Percentiles rank a stretch among this genome's conserved stretches.
phyloP scores from a whole-genome alignment of 2,888 invertebrate species.

The Aphidoletes aphidimyza region DNA sequence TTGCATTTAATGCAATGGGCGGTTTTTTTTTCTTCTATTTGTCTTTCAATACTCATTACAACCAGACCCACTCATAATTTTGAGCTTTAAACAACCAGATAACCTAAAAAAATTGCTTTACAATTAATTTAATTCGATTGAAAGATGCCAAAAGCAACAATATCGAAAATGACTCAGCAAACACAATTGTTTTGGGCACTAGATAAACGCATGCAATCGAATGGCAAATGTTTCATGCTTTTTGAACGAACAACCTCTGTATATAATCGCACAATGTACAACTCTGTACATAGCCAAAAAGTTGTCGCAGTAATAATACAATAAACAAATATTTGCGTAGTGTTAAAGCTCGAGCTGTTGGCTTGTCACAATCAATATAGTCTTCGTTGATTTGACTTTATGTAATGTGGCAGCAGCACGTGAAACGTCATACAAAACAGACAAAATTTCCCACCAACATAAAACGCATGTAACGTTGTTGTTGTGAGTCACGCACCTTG shows the following conservation, averaged over 20 bases:
- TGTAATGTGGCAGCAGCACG: background rate
- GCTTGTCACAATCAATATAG: background rate
- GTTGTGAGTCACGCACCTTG: constrained; percentile 24
- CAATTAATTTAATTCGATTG: background rate
- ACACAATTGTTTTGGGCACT: background rate
- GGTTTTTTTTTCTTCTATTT: background rate
- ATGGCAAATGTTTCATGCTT: background rate
- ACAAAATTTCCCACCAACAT: constrained; percentile 45
- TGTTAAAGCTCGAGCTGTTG: background rate
- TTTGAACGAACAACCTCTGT: background rate
- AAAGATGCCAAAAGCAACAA: background rate
- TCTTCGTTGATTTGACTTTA: background rate
- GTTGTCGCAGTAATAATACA: background rate
- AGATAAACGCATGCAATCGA: background rate
- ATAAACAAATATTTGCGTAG: constrained; percentile 16
- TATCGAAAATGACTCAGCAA: background rate
- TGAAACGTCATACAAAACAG: constrained; percentile 8
- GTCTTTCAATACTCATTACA: background rate
- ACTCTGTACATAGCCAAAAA: background rate
- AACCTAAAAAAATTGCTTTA: background rate
- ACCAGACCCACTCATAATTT: background rate
- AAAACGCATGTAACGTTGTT: background rate
- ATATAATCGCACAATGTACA: background rate
- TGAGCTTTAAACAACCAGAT: background rate
- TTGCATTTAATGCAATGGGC: background rate